These are phyloP conservation scores for Condylura cristata DNA, from an alignment of 2,113 vertebrate genomes.

Conservation along the genomic window DNA sequence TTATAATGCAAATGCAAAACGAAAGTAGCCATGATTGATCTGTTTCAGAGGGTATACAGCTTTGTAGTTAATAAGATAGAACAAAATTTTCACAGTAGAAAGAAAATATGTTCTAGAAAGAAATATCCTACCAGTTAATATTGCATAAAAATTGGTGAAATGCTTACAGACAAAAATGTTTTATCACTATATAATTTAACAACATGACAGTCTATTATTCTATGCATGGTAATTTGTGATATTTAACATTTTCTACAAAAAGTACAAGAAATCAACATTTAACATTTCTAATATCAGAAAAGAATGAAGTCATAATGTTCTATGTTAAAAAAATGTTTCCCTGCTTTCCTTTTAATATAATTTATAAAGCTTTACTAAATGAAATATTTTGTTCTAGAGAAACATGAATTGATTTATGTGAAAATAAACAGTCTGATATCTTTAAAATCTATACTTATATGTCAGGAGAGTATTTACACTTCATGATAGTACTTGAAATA, in stretches of 20 bases:
- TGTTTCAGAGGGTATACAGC: constrained; percentile 47
- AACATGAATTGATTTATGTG: constrained; percentile 58
- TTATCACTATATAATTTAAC: constrained; percentile 62
- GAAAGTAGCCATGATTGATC: constrained; percentile 68
- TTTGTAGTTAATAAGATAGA: constrained; percentile 67
- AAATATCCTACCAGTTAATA: constrained; percentile 76
- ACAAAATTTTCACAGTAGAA: constrained; percentile 77
- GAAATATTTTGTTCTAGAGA: constrained; percentile 70
- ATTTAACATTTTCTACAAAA: constrained; percentile 70
- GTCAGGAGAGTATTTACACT: constrained; percentile 67
- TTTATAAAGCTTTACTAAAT: constrained; percentile 72
- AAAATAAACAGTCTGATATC: constrained; percentile 72
- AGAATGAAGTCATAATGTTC: constrained; percentile 68
- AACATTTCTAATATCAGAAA: constrained; percentile 67
- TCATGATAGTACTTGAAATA: constrained; percentile 59
- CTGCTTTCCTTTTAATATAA: constrained; percentile 67
- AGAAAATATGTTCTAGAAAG: constrained; percentile 74
- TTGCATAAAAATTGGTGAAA: constrained; percentile 76
- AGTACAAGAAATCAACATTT: constrained; percentile 57
- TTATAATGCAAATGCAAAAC: constrained; percentile 22
- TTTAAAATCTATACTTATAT: constrained; percentile 71
- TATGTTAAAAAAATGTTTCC: constrained; percentile 67
- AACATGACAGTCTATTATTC: constrained; percentile 76
- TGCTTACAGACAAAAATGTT: constrained; percentile 65
- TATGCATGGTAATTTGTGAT: constrained; percentile 56